Base-by-base conservation (phyloP, 2,113 vertebrate genomes). In the Cryptomyrus ogoouensis region DNA sequence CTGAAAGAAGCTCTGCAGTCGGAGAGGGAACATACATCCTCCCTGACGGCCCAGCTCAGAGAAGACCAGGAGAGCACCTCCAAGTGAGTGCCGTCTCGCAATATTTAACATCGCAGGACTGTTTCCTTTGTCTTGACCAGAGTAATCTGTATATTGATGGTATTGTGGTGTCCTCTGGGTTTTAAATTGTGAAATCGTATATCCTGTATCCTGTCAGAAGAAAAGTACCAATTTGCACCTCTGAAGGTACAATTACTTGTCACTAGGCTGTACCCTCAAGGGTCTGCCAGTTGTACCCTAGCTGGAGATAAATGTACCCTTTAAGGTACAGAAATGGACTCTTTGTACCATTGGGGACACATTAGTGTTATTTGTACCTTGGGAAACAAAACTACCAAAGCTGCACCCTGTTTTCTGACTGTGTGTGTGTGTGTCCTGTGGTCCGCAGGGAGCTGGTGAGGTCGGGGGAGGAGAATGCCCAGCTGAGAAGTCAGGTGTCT, bases 61-160 rank as follows among this genome's bases (percentile, higher is more conserved):
- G 97, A 98, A 95, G 97, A 98, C 92, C 97, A 97, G 94, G 97
- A 99, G 92, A 98, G 94, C 90, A 96, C 94, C 91, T 97, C 97
- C 88, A 98, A 97, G 98, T 99, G 93, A 97, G 97, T 95, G 49
- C n/a, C 19, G n/a, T 46, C 9, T 44, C 77, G 17, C 39, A 3
- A 0, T 42, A 8, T 42, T 80, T 80, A 42, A 2, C 6, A 42
- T 17, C 24, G 56, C 7, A n/a, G 56, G 53, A 56, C 19, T 21
- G 53, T 56, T 7, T 21, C 53, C 53, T 56, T 5, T 0, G 6
- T 74, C n/a, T 15, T 35, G 2, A 3, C n/a, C 27, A 31, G 3
- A 31, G 27, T 70, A 70, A 74, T 31, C n/a, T 70, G 3, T 74
- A 5, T 77, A 42, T 15, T 0, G 15, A 17, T 77, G 15, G 9